phyloP scores from a whole-genome alignment of 2,797 vertebrate genomes.

The Tenualosa ilisha region DNA sequence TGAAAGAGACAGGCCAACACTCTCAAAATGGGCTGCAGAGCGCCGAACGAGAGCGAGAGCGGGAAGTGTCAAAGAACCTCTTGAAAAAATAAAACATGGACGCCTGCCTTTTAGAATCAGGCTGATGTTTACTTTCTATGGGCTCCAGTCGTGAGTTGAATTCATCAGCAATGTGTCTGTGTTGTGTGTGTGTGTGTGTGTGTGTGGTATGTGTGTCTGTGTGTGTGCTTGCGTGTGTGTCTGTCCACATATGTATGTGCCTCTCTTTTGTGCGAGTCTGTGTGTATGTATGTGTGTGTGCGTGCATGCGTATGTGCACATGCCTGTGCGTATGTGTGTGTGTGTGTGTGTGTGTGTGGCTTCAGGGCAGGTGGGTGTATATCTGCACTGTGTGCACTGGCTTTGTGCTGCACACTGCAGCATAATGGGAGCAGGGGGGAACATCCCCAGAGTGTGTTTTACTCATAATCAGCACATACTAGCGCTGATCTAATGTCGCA shows the following conservation, averaged over 20 bases:
- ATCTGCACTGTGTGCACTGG: conserved; percentile 2
- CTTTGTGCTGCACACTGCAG: conserved; percentile 12
- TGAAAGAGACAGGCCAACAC: background rate
- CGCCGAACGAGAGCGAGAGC: too few species aligned
- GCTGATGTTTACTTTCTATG: background rate
- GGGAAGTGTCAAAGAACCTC: too few species aligned
- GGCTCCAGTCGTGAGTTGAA: background rate
- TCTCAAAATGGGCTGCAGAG: background rate
- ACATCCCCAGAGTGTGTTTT: background rate
- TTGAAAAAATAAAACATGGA: background rate
- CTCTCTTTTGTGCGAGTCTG: background rate
- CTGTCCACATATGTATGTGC: background rate
- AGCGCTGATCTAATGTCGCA: background rate
- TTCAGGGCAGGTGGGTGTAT: background rate
- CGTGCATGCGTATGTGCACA: background rate
- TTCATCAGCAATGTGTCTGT: background rate
- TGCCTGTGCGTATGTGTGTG: background rate
- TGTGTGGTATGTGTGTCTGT: background rate
- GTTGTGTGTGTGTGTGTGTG: background rate
- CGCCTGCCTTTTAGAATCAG: background rate
- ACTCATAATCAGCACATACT: background rate
- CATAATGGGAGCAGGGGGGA: background rate
- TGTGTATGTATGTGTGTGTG: background rate
- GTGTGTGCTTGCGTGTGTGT: background rate
- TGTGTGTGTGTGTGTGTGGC: background rate